Percentiles rank a stretch among this genome's conserved stretches.
Evolutionary conservation across 1,140 invertebrate species (phyloP).

Genomic region (Bombus soroeensis): DNA sequence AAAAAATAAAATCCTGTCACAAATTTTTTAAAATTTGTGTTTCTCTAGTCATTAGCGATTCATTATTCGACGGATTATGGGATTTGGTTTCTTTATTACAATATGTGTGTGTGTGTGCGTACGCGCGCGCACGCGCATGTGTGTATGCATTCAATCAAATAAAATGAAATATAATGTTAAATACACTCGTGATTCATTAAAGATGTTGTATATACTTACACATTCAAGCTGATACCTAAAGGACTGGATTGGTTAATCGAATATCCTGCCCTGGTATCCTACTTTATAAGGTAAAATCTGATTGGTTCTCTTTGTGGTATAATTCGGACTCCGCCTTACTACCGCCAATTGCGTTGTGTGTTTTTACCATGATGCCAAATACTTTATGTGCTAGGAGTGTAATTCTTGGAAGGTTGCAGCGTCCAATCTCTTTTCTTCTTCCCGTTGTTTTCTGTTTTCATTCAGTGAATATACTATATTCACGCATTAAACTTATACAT

Average conservation of each 20-base stretch:
- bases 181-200: conserved; percentile 37
- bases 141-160: background rate
- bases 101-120: background rate
- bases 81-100: background rate
- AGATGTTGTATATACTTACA: conserved; percentile 49
- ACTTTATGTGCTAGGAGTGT: conserved; percentile 69
- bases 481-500: background rate
- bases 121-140: fast-evolving
- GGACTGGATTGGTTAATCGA: conserved; percentile 84
- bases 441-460: conserved; percentile 21
- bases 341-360: conserved; percentile 79
- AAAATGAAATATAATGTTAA: conserved; percentile 20
- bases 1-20: background rate
- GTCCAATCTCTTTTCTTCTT: conserved; percentile 38
- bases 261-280: conserved; percentile 84
- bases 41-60: background rate
- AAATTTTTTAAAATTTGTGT: background rate
- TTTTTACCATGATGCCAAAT: conserved; percentile 77
- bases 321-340: conserved; percentile 79
- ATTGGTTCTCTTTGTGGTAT: conserved; percentile 85
- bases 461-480: conserved; percentile 9
- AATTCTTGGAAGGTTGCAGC: conserved; percentile 58
- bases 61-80: background rate
- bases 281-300: conserved; percentile 85
- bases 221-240: conserved; percentile 76